These are phyloP conservation scores for Chaetophractus vellerosus DNA, from an alignment of 2,797 vertebrate species.

Conservation along the genomic window DNA sequence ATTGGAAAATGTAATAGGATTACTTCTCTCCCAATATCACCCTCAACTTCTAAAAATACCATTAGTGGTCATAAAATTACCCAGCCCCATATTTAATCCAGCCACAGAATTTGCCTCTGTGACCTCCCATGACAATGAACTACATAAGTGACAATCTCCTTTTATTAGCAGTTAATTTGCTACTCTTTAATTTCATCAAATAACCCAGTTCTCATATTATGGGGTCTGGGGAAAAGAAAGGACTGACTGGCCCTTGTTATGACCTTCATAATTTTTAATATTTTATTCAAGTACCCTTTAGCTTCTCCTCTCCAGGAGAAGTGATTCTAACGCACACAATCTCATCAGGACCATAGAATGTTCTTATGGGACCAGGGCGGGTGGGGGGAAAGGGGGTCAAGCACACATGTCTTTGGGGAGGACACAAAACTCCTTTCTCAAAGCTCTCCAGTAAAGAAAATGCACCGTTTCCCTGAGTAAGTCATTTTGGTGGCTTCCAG, in stretches of 20 bases:
- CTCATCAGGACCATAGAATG: constrained; percentile 67
- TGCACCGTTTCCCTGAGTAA: background rate
- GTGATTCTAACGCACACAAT: constrained; percentile 66
- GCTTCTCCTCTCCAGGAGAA: constrained; percentile 70
- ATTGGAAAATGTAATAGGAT: background rate
- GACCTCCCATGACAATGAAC: constrained; percentile 81
- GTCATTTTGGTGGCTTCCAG: background rate
- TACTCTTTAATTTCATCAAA: constrained; percentile 83
- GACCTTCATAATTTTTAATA: constrained; percentile 81
- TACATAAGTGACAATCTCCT: constrained; percentile 79
- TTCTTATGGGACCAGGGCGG: background rate
- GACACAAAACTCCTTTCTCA: constrained; percentile 42
- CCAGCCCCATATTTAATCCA: constrained; percentile 76
- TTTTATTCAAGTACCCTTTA: constrained; percentile 80
- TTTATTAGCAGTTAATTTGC: constrained; percentile 84
- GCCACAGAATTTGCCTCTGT: constrained; percentile 77
- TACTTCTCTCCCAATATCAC: constrained; percentile 18
- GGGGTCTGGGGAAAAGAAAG: constrained; percentile 77
- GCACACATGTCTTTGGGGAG: constrained; percentile 49
- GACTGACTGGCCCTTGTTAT: constrained; percentile 79
- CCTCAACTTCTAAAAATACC: constrained; percentile 74
- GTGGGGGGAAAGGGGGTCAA: background rate
- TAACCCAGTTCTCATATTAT: constrained; percentile 80
- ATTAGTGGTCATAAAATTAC: constrained; percentile 74
- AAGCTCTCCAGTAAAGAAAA: background rate